A percentile compares a stretch with the other conserved stretches of the same genome.
These are phyloP conservation scores for Hylia prasina DNA, from an alignment of 2,113 vertebrate species.

Conservation along the genomic window DNA sequence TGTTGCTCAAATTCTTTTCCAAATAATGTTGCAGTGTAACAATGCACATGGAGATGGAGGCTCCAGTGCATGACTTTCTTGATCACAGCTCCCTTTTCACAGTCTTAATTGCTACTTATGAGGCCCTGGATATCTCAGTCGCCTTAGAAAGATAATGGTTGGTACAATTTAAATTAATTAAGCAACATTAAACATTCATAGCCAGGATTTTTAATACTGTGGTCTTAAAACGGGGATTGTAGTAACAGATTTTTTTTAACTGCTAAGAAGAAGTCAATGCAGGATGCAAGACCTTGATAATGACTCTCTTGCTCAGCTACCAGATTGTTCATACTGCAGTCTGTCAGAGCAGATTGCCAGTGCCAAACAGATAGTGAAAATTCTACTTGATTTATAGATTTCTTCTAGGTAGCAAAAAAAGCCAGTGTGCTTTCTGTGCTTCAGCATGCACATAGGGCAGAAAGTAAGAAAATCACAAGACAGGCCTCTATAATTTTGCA, in stretches of 20 bases:
- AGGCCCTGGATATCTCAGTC: neutral
- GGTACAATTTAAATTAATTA: slow-evolving; percentile 45
- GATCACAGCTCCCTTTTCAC: neutral
- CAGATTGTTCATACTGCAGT: neutral
- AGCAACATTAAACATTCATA: slow-evolving; percentile 37
- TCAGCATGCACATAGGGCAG: neutral
- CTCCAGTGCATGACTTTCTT: neutral
- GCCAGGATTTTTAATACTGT: neutral
- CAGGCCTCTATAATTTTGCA: neutral
- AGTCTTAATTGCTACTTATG: neutral
- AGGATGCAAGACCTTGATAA: neutral
- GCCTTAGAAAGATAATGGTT: neutral
- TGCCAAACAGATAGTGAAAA: neutral
- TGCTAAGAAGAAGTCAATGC: neutral
- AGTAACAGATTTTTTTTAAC: neutral
- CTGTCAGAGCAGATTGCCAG: neutral
- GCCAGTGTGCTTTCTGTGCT: neutral
- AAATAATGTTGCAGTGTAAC: neutral
- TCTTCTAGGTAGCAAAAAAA: neutral
- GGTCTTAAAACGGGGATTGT: neutral
- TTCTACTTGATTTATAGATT: neutral
- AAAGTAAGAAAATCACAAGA: neutral
- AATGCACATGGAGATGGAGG: neutral
- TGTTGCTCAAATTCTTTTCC: neutral
- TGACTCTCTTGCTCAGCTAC: neutral